These are phyloP conservation scores for Micromussa lordhowensis DNA, from an alignment of 92 coral and sea anemone species.

Conservation along the genomic window DNA sequence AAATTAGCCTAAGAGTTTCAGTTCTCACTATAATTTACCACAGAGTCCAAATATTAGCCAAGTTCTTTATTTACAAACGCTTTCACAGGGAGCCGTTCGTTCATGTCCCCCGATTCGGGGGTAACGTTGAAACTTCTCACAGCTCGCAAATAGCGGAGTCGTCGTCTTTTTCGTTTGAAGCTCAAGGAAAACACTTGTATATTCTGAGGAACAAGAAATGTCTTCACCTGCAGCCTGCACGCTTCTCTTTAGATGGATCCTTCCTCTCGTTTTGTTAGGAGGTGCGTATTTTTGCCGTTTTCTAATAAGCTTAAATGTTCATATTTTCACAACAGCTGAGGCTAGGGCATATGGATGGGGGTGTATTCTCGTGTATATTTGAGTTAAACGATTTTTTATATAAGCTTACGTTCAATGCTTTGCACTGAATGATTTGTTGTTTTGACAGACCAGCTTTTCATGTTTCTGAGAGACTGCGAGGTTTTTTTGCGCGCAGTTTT, in stretches of 20 bases:
- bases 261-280: slow-evolving; percentile 87
- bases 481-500: neutral
- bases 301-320: neutral
- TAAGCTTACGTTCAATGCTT: neutral
- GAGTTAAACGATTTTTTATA: neutral
- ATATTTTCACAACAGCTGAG: slow-evolving; percentile 12
- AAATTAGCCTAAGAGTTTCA: neutral
- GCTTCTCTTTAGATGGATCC: slow-evolving; percentile 84
- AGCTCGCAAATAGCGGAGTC: neutral
- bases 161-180: neutral
- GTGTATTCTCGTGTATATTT: neutral
- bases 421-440: neutral
- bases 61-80: neutral
- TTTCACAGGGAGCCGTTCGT: neutral
- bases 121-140: neutral
- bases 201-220: slow-evolving; percentile 45
- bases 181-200: neutral
- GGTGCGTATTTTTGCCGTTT: slow-evolving; percentile 64
- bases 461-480: neutral
- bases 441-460: neutral
- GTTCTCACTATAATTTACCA: neutral
- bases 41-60: neutral
- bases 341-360: neutral
- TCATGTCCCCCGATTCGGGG: slow-evolving; percentile 56
- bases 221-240: slow-evolving; percentile 90